These are phyloP conservation scores for Cantharis nigra DNA, from an alignment of 2,888 invertebrate species.

Conservation along the genomic window DNA sequence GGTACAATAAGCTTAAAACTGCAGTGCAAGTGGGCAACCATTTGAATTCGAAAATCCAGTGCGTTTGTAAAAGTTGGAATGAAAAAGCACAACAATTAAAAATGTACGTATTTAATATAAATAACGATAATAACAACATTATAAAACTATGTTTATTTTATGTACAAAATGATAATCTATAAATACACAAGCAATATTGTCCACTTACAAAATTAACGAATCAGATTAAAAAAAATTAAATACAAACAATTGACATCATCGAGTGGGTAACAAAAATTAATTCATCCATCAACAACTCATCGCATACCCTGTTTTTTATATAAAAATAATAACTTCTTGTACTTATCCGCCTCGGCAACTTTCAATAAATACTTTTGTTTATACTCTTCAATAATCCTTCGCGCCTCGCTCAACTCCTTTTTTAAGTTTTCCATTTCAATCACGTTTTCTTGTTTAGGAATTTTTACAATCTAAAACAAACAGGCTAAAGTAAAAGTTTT, in stretches of 20 bases:
- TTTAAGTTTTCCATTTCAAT: constrained; percentile 44
- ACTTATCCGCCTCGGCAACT: constrained; percentile 49
- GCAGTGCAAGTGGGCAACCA: too few species aligned
- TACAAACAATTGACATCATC: neutral
- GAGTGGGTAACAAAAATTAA: neutral
- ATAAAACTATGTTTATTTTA: neutral
- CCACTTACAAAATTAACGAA: neutral
- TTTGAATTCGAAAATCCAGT: too few species aligned
- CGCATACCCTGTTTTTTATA: neutral
- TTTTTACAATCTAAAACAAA: constrained; percentile 27
- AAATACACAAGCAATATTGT: neutral
- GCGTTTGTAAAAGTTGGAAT: too few species aligned
- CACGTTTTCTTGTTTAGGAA: constrained; percentile 14
- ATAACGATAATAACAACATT: neutral
- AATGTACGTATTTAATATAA: neutral
- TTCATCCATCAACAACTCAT: neutral
- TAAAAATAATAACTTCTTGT: constrained; percentile 47
- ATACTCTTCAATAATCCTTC: constrained; percentile 50
- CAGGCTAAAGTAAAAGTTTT: neutral
- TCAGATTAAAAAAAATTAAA: constrained; percentile 27
- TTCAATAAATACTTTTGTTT: constrained; percentile 49
- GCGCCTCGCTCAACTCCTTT: constrained; percentile 49
- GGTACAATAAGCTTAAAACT: too few species aligned
- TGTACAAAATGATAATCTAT: neutral
- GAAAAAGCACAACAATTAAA: neutral